Conservation (phyloP, 2,113 vertebrate genomes). For the Tetrao urogallus region DNA sequence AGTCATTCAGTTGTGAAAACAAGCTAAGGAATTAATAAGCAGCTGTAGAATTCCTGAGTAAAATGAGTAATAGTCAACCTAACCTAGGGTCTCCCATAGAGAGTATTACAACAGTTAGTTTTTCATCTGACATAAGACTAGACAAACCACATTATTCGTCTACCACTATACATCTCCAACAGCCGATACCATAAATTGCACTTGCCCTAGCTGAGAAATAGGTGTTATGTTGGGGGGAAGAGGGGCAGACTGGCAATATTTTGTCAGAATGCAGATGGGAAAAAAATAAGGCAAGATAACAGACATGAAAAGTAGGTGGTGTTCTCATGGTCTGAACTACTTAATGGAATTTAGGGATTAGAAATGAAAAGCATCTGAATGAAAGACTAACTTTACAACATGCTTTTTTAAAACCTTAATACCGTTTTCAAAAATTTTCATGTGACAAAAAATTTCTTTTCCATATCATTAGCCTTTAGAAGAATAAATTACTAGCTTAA, state of each 20-base stretch:
- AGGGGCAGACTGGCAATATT: not conserved
- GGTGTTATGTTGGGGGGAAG: not conserved
- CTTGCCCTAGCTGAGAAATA: not conserved
- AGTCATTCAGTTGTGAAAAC: not conserved
- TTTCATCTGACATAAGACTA: not conserved
- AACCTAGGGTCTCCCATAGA: not conserved
- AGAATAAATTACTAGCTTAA: not conserved
- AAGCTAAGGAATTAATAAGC: not conserved
- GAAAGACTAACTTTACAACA: not conserved
- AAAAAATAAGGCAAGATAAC: not conserved
- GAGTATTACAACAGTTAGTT: not conserved
- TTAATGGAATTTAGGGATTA: not conserved
- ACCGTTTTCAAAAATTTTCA: not conserved
- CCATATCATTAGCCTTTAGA: not conserved
- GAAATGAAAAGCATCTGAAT: not conserved
- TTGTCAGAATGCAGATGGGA: no score
- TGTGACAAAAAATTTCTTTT: not conserved
- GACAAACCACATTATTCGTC: not conserved
- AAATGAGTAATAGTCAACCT: not conserved
- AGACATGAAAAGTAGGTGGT: not conserved
- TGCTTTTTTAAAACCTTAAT: not conserved
- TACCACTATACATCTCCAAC: not conserved
- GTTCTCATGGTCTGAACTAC: not conserved
- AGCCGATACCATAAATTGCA: not conserved
- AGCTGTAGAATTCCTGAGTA: not conserved